Percentiles rank a stretch among this genome's conserved stretches.
phyloP scores from a whole-genome alignment of 2,797 vertebrate species.

The Remorina albescens region DNA sequence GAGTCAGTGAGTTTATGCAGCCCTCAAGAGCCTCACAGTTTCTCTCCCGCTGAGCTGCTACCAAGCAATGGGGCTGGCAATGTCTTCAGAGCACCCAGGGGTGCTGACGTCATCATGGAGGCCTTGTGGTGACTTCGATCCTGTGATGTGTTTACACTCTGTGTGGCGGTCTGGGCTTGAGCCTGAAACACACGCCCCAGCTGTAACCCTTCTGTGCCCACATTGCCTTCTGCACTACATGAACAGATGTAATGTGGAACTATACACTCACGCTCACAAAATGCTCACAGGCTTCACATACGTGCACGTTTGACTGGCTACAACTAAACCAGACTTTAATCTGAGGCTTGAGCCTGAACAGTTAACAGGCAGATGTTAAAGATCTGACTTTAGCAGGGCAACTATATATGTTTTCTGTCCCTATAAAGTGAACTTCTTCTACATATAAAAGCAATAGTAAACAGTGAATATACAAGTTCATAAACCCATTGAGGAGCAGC shows the following conservation, averaged over 20 bases:
- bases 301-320: not conserved
- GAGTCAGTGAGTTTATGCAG: slow-evolving; percentile 62
- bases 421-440: slow-evolving; percentile 16
- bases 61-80: slow-evolving; percentile 60
- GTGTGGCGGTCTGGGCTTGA: slow-evolving; percentile 64
- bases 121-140: slow-evolving; percentile 67
- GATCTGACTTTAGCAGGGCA: too few relatives aligned
- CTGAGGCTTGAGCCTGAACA: slow-evolving; percentile 21
- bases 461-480: slow-evolving; percentile 51
- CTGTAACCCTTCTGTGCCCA: slow-evolving; percentile 68
- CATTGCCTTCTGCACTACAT: slow-evolving; percentile 51
- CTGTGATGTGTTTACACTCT: slow-evolving; percentile 82
- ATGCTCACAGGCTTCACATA: slow-evolving; percentile 10
- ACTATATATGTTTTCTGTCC: not conserved
- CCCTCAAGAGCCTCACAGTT: slow-evolving; percentile 32
- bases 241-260: slow-evolving; percentile 21
- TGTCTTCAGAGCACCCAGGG: slow-evolving; percentile 68
- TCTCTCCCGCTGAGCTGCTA: slow-evolving; percentile 22
- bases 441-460: slow-evolving; percentile 49
- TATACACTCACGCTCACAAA: slow-evolving; percentile 9
- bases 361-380: slow-evolving; percentile 18
- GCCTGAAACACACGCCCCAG: slow-evolving; percentile 73
- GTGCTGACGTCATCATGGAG: slow-evolving; percentile 79
- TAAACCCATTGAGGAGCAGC: slow-evolving; percentile 57
- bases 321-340: slow-evolving; percentile 31